These are phyloP conservation scores for Stigmatopora argus DNA, from an alignment of 2,113 vertebrate species.

Conservation along the genomic window DNA sequence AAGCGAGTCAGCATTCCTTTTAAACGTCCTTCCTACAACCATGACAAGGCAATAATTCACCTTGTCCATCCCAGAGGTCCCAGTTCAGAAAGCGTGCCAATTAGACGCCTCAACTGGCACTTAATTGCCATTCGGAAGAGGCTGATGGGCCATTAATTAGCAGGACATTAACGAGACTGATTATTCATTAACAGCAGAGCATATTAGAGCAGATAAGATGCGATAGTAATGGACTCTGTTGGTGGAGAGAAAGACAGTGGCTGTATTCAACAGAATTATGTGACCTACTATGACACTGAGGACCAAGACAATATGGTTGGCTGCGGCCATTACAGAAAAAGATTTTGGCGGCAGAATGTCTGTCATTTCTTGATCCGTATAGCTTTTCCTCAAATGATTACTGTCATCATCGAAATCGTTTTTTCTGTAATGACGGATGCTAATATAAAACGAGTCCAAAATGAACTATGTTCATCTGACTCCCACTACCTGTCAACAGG, in stretches of 20 bases:
- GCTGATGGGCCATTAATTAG: slow-evolving; percentile 68
- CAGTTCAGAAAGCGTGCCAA: slow-evolving; percentile 62
- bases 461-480: too few relatives aligned
- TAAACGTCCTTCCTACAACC: slow-evolving; percentile 44
- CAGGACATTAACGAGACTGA: slow-evolving; percentile 67
- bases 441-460: not conserved
- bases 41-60: slow-evolving; percentile 60
- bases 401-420: slow-evolving; percentile 9
- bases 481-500: too few relatives aligned
- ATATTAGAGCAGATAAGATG: slow-evolving; percentile 68
- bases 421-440: not conserved
- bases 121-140: slow-evolving; percentile 66
- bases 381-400: slow-evolving; percentile 6
- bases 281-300: slow-evolving; percentile 50
- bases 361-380: slow-evolving; percentile 19
- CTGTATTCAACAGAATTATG: slow-evolving; percentile 46
- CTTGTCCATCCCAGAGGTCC: slow-evolving; percentile 63
- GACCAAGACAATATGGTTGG: slow-evolving; percentile 47
- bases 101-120: slow-evolving; percentile 66
- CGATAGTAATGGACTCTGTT: slow-evolving; percentile 55
- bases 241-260: slow-evolving; percentile 39
- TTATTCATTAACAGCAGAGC: slow-evolving; percentile 67
- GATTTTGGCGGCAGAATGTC: slow-evolving; percentile 26
- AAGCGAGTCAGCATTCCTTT: slow-evolving; percentile 54
- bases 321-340: slow-evolving; percentile 35